A percentile compares a stretch with the other conserved stretches of the same genome.
phyloP scores from a whole-genome alignment of 2,113 vertebrate genomes.

The Cyphomyrus plagiostoma region DNA sequence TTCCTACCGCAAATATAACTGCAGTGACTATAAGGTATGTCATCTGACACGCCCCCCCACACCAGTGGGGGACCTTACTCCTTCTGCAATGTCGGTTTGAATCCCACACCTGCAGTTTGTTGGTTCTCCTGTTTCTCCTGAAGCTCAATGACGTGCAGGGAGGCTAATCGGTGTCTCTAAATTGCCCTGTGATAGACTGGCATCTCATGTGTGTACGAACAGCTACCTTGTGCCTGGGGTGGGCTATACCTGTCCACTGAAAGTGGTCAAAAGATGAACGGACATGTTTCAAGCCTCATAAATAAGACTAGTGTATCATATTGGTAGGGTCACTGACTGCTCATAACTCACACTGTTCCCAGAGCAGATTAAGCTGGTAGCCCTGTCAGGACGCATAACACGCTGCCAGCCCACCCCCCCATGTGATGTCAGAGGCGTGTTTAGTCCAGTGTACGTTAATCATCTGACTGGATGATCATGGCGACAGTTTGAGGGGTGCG shows the following conservation, averaged over 20 bases:
- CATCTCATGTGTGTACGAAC: neutral
- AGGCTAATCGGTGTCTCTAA: neutral
- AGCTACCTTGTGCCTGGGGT: neutral
- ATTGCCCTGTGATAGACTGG: neutral
- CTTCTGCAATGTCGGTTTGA: too few relatives aligned
- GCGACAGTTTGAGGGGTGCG: neutral
- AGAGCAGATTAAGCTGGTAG: neutral
- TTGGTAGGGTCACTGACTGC: neutral
- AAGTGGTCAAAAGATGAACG: neutral
- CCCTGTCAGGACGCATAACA: neutral
- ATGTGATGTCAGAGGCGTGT: slow-evolving; percentile 1
- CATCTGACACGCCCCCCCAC: neutral
- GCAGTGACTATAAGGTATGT: neutral
- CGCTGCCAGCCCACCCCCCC: neutral
- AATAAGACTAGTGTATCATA: neutral
- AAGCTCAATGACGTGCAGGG: neutral
- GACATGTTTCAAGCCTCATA: neutral
- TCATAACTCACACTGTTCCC: neutral
- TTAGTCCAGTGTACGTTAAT: neutral
- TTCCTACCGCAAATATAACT: neutral
- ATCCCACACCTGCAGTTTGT: neutral
- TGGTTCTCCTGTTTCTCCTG: neutral
- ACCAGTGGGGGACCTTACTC: neutral
- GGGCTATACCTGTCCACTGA: neutral
- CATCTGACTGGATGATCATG: neutral